Conservation (phyloP, 2,797 vertebrate species). For the Gallinago stenura region DNA sequence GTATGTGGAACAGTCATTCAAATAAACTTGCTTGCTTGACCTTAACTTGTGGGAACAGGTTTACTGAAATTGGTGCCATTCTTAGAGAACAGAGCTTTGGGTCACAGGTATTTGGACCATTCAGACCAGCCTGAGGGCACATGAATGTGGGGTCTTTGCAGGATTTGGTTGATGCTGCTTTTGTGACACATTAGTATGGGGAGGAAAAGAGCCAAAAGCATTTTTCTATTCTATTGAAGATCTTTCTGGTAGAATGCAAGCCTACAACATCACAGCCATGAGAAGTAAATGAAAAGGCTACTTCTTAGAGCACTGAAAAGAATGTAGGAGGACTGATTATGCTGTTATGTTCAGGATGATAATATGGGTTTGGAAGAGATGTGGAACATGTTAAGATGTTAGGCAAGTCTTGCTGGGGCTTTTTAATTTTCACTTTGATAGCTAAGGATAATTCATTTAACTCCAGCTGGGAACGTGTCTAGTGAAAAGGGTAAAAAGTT, state of each 20-base stretch:
- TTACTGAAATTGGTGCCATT: background rate
- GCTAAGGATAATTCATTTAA: conserved; percentile 21
- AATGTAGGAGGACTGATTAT: conserved; percentile 8
- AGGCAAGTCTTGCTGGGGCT: background rate
- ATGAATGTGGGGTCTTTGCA: background rate
- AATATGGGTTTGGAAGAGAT: background rate
- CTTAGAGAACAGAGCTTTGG: background rate
- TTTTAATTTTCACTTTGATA: conserved; percentile 48
- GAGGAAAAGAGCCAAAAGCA: background rate
- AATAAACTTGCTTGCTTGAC: background rate
- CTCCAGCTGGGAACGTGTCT: background rate
- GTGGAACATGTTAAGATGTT: background rate
- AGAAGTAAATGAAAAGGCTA: background rate
- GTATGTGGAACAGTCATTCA: background rate
- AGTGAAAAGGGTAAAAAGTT: conserved; percentile 21
- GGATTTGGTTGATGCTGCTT: background rate
- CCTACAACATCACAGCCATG: background rate
- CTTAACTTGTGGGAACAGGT: background rate
- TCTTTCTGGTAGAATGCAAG: background rate
- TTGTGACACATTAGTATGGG: background rate
- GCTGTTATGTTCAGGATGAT: background rate
- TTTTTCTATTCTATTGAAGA: background rate
- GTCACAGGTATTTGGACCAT: background rate
- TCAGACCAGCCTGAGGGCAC: background rate
- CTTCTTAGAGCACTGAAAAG: background rate